These are phyloP conservation scores for Megastigmus dorsalis DNA, from an alignment of 2,888 invertebrate genomes.

Conservation along the genomic window DNA sequence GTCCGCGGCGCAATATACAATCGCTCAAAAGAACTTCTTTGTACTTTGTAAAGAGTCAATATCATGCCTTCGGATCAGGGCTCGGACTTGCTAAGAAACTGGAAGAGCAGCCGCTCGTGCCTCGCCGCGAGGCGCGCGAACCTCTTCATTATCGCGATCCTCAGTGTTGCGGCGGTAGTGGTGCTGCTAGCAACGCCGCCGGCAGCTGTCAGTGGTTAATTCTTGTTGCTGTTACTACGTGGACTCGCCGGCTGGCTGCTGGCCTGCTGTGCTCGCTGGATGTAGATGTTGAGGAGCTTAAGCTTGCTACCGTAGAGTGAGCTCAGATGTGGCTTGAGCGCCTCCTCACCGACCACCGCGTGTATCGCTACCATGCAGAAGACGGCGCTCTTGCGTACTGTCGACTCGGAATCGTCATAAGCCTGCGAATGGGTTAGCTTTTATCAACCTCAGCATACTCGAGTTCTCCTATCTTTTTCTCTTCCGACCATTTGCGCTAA, in stretches of 20 bases:
- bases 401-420: conserved; percentile 93
- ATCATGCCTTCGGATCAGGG: conserved; percentile 55
- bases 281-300: conserved; percentile 87
- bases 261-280: conserved; percentile 79
- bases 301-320: conserved; percentile 92
- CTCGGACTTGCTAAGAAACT: conserved; percentile 68
- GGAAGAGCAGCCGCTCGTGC: conserved; percentile 68
- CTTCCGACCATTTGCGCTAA: no score
- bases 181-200: conserved; percentile 40
- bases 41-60: conserved; percentile 32
- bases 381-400: conserved; percentile 95
- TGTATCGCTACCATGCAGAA: conserved; percentile 98
- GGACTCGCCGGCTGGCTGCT: conserved; percentile 75
- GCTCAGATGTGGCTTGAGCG: conserved; percentile 86
- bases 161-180: conserved; percentile 66
- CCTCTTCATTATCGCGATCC: conserved; percentile 70
- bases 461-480: no score
- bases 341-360: conserved; percentile 90
- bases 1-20: neutral
- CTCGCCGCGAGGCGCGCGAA: conserved; percentile 67
- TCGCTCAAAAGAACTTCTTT: neutral
- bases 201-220: conserved; percentile 63
- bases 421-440: conserved; percentile 77
- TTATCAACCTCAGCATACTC: conserved; percentile 13
- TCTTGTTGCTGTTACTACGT: conserved; percentile 67